Conservation (phyloP, 2,888 invertebrate species). For the Pristionchus fissidentatus region DNA sequence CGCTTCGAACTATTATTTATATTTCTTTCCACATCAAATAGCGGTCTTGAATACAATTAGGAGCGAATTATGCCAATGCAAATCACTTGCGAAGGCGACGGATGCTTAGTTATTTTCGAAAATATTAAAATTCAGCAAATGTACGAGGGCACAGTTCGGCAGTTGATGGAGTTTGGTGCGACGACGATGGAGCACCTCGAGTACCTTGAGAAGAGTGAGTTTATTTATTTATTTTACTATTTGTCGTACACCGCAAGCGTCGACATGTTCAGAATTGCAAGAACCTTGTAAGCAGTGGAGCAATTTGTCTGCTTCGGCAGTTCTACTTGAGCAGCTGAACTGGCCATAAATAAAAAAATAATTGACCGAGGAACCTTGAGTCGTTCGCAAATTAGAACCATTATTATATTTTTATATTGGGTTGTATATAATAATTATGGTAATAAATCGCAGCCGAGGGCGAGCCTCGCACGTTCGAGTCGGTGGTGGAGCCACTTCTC, state of each 20-base stretch:
- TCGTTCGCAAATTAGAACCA: too few relatives aligned
- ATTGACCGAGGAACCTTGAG: too few relatives aligned
- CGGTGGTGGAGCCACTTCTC: constrained; percentile 68
- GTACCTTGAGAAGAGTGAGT: constrained; percentile 64
- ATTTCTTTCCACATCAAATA: neutral
- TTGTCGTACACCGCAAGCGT: neutral
- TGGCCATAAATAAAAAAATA: too few relatives aligned
- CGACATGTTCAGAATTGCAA: neutral
- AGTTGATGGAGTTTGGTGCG: constrained; percentile 74
- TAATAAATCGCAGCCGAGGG: constrained; percentile 53
- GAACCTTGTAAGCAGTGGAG: too few relatives aligned
- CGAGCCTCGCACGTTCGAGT: constrained; percentile 68
- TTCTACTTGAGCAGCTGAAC: too few relatives aligned
- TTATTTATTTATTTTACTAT: too few relatives aligned
- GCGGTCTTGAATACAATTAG: too few relatives aligned
- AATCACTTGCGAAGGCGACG: too few relatives aligned
- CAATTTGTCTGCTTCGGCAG: too few relatives aligned
- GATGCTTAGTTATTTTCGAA: too few relatives aligned
- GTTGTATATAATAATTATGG: neutral
- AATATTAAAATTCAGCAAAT: constrained; percentile 60
- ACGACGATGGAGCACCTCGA: constrained; percentile 72
- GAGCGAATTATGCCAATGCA: too few relatives aligned
- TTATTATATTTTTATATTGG: neutral
- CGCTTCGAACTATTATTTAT: neutral
- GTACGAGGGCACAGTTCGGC: constrained; percentile 73